A percentile compares a stretch with the other conserved stretches of the same genome.
Conservation (phyloP, 1,140 invertebrate genomes). For the Plectrocnemia conspersa region DNA sequence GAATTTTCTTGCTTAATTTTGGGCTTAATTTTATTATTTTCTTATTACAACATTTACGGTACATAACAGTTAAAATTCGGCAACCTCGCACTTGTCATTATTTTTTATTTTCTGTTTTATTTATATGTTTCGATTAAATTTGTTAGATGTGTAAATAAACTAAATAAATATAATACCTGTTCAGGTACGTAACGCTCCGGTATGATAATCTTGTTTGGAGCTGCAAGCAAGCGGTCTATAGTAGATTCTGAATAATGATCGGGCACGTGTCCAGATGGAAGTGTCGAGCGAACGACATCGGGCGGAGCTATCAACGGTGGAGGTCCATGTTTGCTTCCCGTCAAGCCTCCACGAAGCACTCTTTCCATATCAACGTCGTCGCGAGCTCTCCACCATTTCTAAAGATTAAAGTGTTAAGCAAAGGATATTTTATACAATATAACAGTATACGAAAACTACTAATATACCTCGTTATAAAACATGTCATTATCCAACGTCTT, state of each 20-base stretch:
- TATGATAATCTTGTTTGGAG: constrained; percentile 85
- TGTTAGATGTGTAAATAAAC: constrained; percentile 3
- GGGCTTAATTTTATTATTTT: too few species aligned
- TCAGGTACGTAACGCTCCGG: constrained; percentile 89
- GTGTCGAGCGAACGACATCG: constrained; percentile 76
- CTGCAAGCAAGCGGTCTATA: constrained; percentile 77
- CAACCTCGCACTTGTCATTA: too few species aligned
- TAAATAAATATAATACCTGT: constrained; percentile 63
- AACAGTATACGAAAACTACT: neutral
- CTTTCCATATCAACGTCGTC: constrained; percentile 85
- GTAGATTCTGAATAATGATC: constrained; percentile 62
- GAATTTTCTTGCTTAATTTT: too few species aligned
- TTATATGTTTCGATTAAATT: too few species aligned
- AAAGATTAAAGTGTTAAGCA: constrained; percentile 5
- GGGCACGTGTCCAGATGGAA: constrained; percentile 54
- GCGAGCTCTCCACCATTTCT: constrained; percentile 58
- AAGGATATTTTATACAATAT: neutral
- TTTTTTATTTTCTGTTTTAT: neutral
- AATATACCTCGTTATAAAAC: constrained; percentile 54
- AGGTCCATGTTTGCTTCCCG: constrained; percentile 35
- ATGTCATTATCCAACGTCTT: constrained; percentile 53
- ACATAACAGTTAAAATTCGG: too few species aligned
- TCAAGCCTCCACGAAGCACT: constrained; percentile 52
- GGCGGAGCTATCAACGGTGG: constrained; percentile 66
- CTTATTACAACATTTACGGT: too few species aligned